Percentiles rank a stretch among this genome's conserved stretches.
Conservation (phyloP, 2,888 invertebrate genomes). For the Lasioglossum figueresi region DNA sequence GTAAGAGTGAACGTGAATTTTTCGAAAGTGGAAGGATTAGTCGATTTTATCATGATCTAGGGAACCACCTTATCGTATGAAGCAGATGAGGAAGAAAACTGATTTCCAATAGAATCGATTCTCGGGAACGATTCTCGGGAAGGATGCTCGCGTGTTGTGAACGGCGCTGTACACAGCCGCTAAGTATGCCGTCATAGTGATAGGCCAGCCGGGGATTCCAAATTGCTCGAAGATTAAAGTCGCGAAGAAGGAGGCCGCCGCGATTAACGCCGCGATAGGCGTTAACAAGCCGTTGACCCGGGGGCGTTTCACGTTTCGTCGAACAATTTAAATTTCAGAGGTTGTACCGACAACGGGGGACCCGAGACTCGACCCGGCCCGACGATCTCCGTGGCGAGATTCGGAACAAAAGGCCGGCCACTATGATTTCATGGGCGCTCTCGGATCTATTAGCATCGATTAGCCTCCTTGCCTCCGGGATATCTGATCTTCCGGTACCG, state of each 20-base stretch:
- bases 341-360: neutral
- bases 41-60: no score
- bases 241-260: slow-evolving; percentile 49
- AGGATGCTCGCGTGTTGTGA: neutral
- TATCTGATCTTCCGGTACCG: slow-evolving; percentile 44
- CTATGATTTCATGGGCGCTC: slow-evolving; percentile 37
- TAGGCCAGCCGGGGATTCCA: slow-evolving; percentile 14
- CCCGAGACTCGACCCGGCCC: neutral
- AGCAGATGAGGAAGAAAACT: neutral
- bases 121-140: neutral
- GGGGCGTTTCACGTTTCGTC: slow-evolving; percentile 55
- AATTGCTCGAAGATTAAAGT: slow-evolving; percentile 37
- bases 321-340: slow-evolving; percentile 66
- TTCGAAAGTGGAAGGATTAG: no score
- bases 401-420: slow-evolving; percentile 30
- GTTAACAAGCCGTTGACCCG: slow-evolving; percentile 64
- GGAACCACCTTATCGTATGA: neutral
- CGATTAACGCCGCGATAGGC: slow-evolving; percentile 68
- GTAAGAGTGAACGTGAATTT: no score
- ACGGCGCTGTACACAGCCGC: neutral
- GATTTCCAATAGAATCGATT: neutral
- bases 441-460: slow-evolving; percentile 55
- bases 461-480: slow-evolving; percentile 33
- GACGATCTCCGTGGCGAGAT: slow-evolving; percentile 33
- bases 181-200: slow-evolving; percentile 13